Evolutionary conservation across 2,888 invertebrate genomes (phyloP), one percentile per base, ranked within the genome.

Genomic region (Biston betularia): DNA sequence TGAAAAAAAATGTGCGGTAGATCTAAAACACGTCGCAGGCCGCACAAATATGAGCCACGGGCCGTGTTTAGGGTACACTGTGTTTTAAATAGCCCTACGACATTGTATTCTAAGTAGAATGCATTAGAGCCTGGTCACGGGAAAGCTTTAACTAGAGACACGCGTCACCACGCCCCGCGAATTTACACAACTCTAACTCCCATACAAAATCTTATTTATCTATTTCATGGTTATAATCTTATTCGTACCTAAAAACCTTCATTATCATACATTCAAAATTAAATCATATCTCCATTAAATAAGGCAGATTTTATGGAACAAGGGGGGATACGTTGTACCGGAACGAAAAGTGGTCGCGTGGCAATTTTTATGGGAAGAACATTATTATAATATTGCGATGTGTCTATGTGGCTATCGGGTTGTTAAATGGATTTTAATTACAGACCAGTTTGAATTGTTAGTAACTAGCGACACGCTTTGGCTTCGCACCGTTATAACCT

Each of bases 351-450:
- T 74, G 75, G 87, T 76, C 92, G 84, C 90, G 92, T 92, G 92
- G 81, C 92, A 69, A 86, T 88, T 89, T 87, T 82, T 88, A 87
- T 92, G 90, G 92, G 92, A 92, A 92, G 72, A 73, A 63, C 71
- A 73, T 69, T 62, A 69, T 69, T 71, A 24, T 24, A 24, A 24
- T 24, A 74, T 82, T 80, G 77, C 76, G 69, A 79, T 81, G 77
- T 70, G 62, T 75, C n/a, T n/a, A 79, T 79, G 79, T 70, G 75
- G 77, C 75, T 76, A 73, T 72, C 61, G 62, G 65, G 63, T 75
- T 67, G 68, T 59, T 81, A 83, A 83, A 77, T 77, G 75, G 67
- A 62, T 63, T 74, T 71, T 65, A 62, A 72, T 71, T 72, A 34
- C 33, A n/a, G 24, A 46, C 38, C 3, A 34, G 44, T 50, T 8